phyloP scores from a whole-genome alignment of 1,140 invertebrate species.

The Drosophila punjabiensis region DNA sequence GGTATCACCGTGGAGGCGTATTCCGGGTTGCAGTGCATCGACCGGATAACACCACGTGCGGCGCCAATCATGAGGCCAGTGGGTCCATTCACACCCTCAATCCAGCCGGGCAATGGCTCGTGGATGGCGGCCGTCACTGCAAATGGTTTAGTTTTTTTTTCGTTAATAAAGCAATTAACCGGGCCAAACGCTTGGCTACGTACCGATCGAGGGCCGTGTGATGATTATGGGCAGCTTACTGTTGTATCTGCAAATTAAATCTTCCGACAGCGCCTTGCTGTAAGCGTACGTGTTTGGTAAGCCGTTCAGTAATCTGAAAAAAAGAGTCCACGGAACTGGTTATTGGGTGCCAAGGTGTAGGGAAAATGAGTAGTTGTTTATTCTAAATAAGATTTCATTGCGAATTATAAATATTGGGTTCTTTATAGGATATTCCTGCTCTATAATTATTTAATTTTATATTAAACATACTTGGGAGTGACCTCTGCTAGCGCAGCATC shows the following conservation, averaged over 20 bases:
- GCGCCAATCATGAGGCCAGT: constrained; percentile 92
- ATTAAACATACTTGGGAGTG: constrained; percentile 90
- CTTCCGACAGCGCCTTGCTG: constrained; percentile 91
- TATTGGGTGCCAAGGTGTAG: constrained; percentile 15
- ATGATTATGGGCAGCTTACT: constrained; percentile 89
- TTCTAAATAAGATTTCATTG: no score
- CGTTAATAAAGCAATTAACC: constrained; percentile 45
- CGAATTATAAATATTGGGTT: not conserved
- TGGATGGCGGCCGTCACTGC: constrained; percentile 89
- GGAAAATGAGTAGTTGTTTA: not conserved
- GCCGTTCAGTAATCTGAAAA: constrained; percentile 89
- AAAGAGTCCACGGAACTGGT: constrained; percentile 19
- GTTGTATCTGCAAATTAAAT: constrained; percentile 88
- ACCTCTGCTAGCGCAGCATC: constrained; percentile 89
- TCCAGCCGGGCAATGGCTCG: constrained; percentile 93
- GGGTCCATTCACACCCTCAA: constrained; percentile 97
- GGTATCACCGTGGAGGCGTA: constrained; percentile 91
- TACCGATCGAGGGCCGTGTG: constrained; percentile 92
- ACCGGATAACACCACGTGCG: constrained; percentile 92
- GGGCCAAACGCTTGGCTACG: constrained; percentile 46
- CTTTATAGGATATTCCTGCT: not conserved
- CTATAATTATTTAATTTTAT: not conserved
- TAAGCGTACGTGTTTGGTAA: constrained; percentile 93
- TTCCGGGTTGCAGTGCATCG: constrained; percentile 89
- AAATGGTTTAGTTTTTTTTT: constrained; percentile 11